Conservation (phyloP, 2,113 vertebrate genomes). For the Urocitellus parryii region DNA sequence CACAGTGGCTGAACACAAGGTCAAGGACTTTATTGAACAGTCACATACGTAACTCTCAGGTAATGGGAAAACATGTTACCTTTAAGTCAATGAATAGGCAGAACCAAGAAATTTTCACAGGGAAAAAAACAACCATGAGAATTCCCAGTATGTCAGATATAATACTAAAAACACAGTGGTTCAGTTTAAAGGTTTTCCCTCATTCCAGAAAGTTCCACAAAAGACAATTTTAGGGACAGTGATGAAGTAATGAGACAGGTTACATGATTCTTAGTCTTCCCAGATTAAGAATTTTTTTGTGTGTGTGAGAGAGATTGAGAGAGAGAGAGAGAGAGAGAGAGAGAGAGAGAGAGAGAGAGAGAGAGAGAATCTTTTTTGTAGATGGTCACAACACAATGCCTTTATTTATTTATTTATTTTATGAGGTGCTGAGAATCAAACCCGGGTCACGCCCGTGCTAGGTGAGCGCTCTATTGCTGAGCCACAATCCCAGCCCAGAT, state of each 20-base stretch:
- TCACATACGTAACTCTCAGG: background rate
- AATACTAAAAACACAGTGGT: background rate
- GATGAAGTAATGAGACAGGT: background rate
- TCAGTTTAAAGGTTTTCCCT: background rate
- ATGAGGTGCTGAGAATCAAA: no score
- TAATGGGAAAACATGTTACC: background rate
- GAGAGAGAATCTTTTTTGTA: no score
- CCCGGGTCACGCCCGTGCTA: no score
- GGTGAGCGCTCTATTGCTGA: no score
- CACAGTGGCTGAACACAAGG: background rate
- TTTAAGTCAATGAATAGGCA: background rate
- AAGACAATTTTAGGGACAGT: background rate
- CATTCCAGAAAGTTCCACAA: background rate
- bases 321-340: no score
- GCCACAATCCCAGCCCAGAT: no score
- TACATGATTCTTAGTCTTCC: background rate
- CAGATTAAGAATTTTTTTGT: background rate
- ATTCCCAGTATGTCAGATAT: background rate
- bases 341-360: no score
- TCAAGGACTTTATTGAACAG: background rate
- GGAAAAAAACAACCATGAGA: background rate
- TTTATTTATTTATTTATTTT: no score
- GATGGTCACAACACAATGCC: no score
- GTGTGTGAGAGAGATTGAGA: no score
- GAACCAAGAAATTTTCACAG: background rate